Conservation (phyloP, 1,140 invertebrate genomes). For the Probaryconus sp. region DNA sequence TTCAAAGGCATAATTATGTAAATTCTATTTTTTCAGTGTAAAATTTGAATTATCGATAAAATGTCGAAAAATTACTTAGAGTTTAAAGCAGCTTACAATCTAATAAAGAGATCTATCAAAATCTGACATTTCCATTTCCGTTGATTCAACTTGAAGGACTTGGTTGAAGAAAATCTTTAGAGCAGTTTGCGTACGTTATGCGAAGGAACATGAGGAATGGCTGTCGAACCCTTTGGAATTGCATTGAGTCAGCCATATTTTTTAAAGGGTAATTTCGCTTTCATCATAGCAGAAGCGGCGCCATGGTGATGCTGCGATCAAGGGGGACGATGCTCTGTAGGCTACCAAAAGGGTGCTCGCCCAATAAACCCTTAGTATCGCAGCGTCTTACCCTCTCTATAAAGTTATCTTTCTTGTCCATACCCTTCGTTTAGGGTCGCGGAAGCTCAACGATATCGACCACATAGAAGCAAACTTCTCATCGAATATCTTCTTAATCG, state of each 20-base stretch:
- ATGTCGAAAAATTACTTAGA: too few relatives aligned
- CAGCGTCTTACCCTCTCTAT: constrained; percentile 76
- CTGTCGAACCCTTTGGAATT: constrained; percentile 67
- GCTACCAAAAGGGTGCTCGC: constrained; percentile 71
- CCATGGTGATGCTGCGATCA: constrained; percentile 66
- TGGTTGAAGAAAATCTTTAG: constrained; percentile 37
- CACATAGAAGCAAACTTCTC: constrained; percentile 66
- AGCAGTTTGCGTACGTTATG: constrained; percentile 49
- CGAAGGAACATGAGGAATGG: constrained; percentile 51
- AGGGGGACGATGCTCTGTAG: constrained; percentile 63
- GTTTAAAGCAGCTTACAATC: too few relatives aligned
- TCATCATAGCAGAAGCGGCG: constrained; percentile 71
- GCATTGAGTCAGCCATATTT: constrained; percentile 76
- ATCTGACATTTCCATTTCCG: constrained; percentile 53
- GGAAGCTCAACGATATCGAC: constrained; percentile 73
- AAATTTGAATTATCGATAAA: too few relatives aligned
- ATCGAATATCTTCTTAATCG: constrained; percentile 60
- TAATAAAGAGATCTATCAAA: constrained; percentile 55
- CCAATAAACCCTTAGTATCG: constrained; percentile 77
- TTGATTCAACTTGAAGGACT: constrained; percentile 34
- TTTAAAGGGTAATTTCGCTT: constrained; percentile 75
- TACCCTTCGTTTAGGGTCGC: constrained; percentile 70
- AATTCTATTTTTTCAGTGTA: too few relatives aligned
- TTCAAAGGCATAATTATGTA: too few relatives aligned
- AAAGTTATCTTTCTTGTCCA: constrained; percentile 79